Evolutionary conservation across 1,140 invertebrate species (phyloP).

Genomic region (Chymomyza costata): DNA sequence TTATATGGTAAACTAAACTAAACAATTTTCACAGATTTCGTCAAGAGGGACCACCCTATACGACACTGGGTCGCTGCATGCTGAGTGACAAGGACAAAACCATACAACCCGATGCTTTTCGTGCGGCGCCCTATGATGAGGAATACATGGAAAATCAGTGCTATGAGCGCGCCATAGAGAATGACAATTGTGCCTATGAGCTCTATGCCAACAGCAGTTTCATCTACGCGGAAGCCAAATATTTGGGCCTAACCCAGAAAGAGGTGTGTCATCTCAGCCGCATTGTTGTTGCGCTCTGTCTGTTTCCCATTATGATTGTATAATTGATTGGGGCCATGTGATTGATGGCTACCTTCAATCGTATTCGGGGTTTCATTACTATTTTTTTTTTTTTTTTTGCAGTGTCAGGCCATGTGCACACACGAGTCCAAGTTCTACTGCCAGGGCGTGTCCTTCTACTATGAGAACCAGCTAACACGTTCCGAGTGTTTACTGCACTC

Average conservation of each 20-base stretch:
- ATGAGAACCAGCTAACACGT: constrained; percentile 38
- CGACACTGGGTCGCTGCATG: constrained; percentile 77
- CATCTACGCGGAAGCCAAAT: constrained; percentile 68
- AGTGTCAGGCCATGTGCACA: constrained; percentile 68
- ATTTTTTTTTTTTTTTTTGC: constrained; percentile 23
- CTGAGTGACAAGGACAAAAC: constrained; percentile 79
- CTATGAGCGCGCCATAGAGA: constrained; percentile 61
- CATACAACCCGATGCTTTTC: constrained; percentile 79
- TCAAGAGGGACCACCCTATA: constrained; percentile 29
- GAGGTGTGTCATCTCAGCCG: constrained; percentile 54
- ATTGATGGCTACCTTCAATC: constrained; percentile 48
- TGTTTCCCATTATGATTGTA: constrained; percentile 52
- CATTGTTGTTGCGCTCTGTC: constrained; percentile 30
- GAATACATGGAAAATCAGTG: constrained; percentile 82
- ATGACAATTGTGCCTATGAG: constrained; percentile 69
- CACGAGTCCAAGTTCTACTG: constrained; percentile 68
- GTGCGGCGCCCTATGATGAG: constrained; percentile 79
- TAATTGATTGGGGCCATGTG: constrained; percentile 41
- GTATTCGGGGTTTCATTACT: not conserved
- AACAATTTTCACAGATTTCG: constrained; percentile 41
- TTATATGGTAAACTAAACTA: too few relatives aligned
- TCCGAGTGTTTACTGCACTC: constrained; percentile 76
- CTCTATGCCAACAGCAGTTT: constrained; percentile 72
- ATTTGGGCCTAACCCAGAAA: constrained; percentile 70
- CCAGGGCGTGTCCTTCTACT: constrained; percentile 66